Evolutionary conservation across 2,113 vertebrate genomes (phyloP).

Genomic region (Rhodinocichla rosea): DNA sequence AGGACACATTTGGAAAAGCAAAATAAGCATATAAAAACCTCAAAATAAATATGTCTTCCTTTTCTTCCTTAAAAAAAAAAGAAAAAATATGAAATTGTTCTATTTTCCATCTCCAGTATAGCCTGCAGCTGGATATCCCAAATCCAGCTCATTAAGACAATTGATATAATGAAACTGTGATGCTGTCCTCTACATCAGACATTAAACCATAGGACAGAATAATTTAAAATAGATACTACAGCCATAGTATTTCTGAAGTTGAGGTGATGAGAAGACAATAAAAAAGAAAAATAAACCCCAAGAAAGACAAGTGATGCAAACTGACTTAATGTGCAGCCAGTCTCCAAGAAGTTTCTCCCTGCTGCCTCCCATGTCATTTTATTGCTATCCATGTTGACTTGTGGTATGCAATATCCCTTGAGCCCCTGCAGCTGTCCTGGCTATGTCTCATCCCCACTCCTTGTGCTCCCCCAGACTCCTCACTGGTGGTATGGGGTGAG

Average conservation of each 20-base stretch:
- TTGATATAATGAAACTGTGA: background rate
- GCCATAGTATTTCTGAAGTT: background rate
- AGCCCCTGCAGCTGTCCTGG: background rate
- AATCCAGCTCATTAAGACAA: background rate
- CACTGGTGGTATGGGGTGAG: rapidly evolving
- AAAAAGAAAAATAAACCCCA: background rate
- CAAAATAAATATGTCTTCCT: background rate
- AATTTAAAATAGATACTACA: background rate
- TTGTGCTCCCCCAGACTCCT: background rate
- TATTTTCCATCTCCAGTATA: background rate
- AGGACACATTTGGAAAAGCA: background rate
- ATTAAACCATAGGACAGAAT: background rate
- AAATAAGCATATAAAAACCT: background rate
- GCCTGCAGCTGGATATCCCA: background rate
- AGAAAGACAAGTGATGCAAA: background rate
- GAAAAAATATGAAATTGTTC: background rate
- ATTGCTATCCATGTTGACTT: background rate
- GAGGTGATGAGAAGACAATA: rapidly evolving
- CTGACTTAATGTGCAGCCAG: background rate
- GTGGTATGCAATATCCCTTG: too few relatives aligned
- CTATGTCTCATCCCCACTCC: background rate
- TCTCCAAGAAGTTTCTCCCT: rapidly evolving
- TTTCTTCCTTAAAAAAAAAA: background rate
- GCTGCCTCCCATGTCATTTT: background rate
- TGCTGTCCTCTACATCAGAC: background rate